A percentile compares a stretch with the other conserved stretches of the same genome.
phyloP scores from a whole-genome alignment of 2,888 invertebrate species.

The Cerastoderma edule region DNA sequence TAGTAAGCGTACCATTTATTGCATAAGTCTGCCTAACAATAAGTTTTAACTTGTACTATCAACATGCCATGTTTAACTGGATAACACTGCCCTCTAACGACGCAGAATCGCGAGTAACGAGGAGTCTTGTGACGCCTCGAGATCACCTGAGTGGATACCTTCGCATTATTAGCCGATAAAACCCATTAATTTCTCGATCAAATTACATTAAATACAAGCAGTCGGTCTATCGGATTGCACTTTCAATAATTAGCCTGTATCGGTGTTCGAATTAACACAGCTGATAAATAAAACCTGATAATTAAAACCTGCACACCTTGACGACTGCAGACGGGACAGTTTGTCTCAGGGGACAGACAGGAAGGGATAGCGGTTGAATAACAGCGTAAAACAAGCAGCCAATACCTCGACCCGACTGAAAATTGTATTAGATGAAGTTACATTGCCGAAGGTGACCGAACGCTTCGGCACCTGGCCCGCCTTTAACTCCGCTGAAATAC shows the following conservation, averaged over 20 bases:
- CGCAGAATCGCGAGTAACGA: not conserved
- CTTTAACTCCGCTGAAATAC: slow-evolving; percentile 21
- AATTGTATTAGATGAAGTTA: slow-evolving; percentile 8
- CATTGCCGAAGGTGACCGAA: slow-evolving; percentile 16
- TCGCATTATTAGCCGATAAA: slow-evolving; percentile 38
- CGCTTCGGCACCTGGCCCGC: slow-evolving; percentile 17
- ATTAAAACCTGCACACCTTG: slow-evolving; percentile 46
- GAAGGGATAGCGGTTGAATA: slow-evolving; percentile 7
- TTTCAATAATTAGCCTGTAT: slow-evolving; percentile 51
- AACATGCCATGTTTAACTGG: not conserved
- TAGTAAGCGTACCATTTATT: too few relatives aligned
- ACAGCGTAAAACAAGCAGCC: slow-evolving; percentile 4
- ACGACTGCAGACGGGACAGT: slow-evolving; percentile 4
- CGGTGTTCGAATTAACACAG: slow-evolving; percentile 41
- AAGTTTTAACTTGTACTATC: not conserved
- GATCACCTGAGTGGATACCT: slow-evolving; percentile 53
- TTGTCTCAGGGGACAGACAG: slow-evolving; percentile 12
- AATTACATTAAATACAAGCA: slow-evolving; percentile 47
- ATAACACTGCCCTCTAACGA: not conserved
- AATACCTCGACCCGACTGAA: not conserved
- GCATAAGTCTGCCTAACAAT: too few relatives aligned
- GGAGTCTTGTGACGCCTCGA: slow-evolving; percentile 23
- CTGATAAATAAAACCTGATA: slow-evolving; percentile 37
- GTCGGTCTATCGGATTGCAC: slow-evolving; percentile 45
- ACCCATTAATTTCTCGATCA: slow-evolving; percentile 46